Evolutionary conservation across 2,888 invertebrate species (phyloP).

Genomic region (Idaea dimidiata): DNA sequence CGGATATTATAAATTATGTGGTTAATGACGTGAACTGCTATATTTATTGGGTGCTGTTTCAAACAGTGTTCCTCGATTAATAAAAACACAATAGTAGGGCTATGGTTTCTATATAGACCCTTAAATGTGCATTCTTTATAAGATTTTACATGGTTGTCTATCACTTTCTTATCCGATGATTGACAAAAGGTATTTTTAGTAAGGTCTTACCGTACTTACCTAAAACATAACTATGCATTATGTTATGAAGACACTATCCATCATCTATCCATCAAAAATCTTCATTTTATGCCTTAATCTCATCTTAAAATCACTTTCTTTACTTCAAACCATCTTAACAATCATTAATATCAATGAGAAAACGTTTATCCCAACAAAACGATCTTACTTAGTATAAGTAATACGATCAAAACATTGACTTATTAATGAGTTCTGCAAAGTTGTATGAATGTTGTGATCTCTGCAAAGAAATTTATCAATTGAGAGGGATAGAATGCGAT

Average conservation of each 20-base stretch:
- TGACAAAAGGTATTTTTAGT: too few relatives aligned
- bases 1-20: slow-evolving; percentile 18
- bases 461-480: not conserved
- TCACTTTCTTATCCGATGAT: too few relatives aligned
- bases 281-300: too few relatives aligned
- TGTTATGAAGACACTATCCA: too few relatives aligned
- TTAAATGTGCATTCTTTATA: not conserved
- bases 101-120: not conserved
- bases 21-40: not conserved
- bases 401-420: not conserved
- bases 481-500: not conserved
- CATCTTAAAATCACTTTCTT: too few relatives aligned
- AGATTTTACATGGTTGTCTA: too few relatives aligned
- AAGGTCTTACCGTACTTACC: too few relatives aligned
- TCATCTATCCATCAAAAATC: too few relatives aligned
- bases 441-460: not conserved
- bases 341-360: not conserved
- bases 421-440: not conserved
- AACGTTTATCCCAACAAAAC: not conserved
- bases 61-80: not conserved
- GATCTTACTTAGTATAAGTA: not conserved
- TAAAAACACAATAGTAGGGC: not conserved
- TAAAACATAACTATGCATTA: too few relatives aligned
- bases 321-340: not conserved
- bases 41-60: not conserved